A percentile compares a stretch with the other conserved stretches of the same genome.
These are phyloP conservation scores for Erpobdella octoculata DNA, from an alignment of 2,888 invertebrate species.

Conservation along the genomic window DNA sequence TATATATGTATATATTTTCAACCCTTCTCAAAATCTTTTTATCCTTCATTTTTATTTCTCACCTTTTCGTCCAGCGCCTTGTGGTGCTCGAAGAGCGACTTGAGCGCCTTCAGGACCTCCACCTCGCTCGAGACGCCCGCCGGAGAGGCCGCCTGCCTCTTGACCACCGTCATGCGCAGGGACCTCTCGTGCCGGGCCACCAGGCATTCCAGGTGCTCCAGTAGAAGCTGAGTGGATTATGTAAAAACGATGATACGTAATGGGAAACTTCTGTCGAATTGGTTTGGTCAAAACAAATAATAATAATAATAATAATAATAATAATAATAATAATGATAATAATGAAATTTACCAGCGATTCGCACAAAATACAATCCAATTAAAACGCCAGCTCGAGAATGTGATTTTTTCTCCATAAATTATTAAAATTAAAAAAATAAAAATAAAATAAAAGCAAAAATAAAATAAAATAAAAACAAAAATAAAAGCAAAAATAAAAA, in stretches of 20 bases:
- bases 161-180: slow-evolving; percentile 96
- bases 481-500: too few relatives aligned
- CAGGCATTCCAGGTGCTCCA: slow-evolving; percentile 50
- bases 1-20: too few relatives aligned
- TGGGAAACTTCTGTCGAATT: not conserved
- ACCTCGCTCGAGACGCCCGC: slow-evolving; percentile 88
- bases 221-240: slow-evolving; percentile 10
- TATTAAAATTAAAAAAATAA: too few relatives aligned
- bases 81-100: slow-evolving; percentile 98
- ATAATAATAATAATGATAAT: not conserved
- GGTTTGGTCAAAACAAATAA: too few relatives aligned
- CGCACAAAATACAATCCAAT: too few relatives aligned
- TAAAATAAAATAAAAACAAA: too few relatives aligned
- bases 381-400: too few relatives aligned
- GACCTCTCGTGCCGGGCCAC: slow-evolving; percentile 97
- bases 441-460: too few relatives aligned
- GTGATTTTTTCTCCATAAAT: too few relatives aligned
- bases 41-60: too few relatives aligned
- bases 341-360: not conserved
- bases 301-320: not conserved
- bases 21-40: too few relatives aligned
- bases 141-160: slow-evolving; percentile 91
- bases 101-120: slow-evolving; percentile 96
- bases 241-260: not conserved
- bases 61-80: slow-evolving; percentile 99